phyloP scores from a whole-genome alignment of 2,888 invertebrate species.

The Neoascia interrupta region DNA sequence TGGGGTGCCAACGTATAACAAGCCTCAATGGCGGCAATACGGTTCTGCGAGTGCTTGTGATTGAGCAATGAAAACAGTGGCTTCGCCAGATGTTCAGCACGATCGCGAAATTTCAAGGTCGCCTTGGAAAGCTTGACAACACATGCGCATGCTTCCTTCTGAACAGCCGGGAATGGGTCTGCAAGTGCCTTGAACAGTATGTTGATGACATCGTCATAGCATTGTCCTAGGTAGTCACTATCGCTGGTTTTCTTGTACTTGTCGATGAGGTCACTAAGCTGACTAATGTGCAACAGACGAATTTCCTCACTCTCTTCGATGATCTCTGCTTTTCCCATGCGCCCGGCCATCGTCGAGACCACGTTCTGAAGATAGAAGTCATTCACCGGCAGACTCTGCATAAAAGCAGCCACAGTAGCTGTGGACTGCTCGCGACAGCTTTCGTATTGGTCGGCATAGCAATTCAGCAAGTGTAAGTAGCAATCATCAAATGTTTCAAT shows the following conservation, averaged over 20 bases:
- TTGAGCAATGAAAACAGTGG: constrained; percentile 86
- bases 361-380: constrained; percentile 88
- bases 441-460: constrained; percentile 78
- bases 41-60: constrained; percentile 91
- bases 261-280: constrained; percentile 84
- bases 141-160: constrained; percentile 87
- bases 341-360: constrained; percentile 87
- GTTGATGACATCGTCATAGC: constrained; percentile 83
- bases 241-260: constrained; percentile 83
- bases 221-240: constrained; percentile 72
- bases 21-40: constrained; percentile 87
- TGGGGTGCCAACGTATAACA: constrained; percentile 83
- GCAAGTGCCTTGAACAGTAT: constrained; percentile 86
- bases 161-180: constrained; percentile 90
- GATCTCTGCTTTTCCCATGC: constrained; percentile 89
- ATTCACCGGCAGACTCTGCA: constrained; percentile 82
- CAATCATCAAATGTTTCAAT: constrained; percentile 74
- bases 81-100: constrained; percentile 86
- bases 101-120: constrained; percentile 86
- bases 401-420: constrained; percentile 73
- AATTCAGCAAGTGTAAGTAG: constrained; percentile 78
- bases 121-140: constrained; percentile 84
- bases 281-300: constrained; percentile 84
- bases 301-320: constrained; percentile 89
- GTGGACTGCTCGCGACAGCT: constrained; percentile 75